A percentile compares a stretch with the other conserved stretches of the same genome.
Conservation (phyloP, 2,113 vertebrate genomes). For the Neogobius melanostomus region DNA sequence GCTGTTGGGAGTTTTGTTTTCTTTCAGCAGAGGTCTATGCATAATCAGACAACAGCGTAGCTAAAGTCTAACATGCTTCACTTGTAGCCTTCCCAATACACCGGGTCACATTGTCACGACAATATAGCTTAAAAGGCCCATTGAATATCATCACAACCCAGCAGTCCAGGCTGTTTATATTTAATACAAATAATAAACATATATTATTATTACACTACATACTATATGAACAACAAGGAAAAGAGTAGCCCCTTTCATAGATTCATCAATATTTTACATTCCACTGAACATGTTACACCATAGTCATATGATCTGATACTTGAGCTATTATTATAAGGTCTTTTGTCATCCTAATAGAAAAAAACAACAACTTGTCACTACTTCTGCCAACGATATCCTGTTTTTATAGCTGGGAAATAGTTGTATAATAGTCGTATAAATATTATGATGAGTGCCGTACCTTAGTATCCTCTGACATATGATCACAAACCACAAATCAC, state of each 20-base stretch:
- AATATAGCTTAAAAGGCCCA: background rate
- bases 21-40: slow-evolving; percentile 39
- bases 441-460: background rate
- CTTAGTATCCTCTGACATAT: slow-evolving; percentile 1
- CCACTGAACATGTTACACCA: background rate
- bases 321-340: background rate
- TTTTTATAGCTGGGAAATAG: slow-evolving; percentile 9
- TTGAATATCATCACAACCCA: background rate
- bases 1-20: slow-evolving; percentile 59
- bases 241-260: background rate
- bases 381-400: slow-evolving; percentile 1
- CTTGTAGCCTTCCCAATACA: background rate
- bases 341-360: background rate
- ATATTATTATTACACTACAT: background rate
- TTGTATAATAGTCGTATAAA: background rate
- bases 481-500: slow-evolving; percentile 3
- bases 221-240: background rate
- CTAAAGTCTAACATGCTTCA: slow-evolving; percentile 3
- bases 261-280: background rate
- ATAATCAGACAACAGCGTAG: slow-evolving; percentile 15
- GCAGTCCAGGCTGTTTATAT: background rate
- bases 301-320: background rate
- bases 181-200: background rate
- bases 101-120: background rate
- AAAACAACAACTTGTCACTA: background rate